A percentile compares a stretch with the other conserved stretches of the same genome.
phyloP scores from a whole-genome alignment of 2,797 vertebrate genomes.

The Aeoliscus strigatus region DNA sequence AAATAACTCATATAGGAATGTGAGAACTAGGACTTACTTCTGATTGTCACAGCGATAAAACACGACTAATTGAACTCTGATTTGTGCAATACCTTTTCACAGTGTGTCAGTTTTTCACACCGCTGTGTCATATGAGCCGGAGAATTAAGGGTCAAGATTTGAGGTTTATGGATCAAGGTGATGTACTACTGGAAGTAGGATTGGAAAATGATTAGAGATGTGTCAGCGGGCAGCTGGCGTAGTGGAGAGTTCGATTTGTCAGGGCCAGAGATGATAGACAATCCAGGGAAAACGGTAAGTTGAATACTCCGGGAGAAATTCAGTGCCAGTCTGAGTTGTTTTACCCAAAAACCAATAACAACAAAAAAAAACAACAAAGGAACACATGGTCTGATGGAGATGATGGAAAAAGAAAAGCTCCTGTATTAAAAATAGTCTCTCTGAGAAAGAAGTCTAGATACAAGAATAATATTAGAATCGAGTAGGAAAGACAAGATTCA shows the following conservation, averaged over 20 bases:
- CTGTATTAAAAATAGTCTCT: neutral
- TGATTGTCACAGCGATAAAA: neutral
- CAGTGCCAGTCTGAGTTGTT: too few species aligned
- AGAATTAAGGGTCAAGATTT: constrained; percentile 32
- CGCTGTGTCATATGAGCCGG: constrained; percentile 15
- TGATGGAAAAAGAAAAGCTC: constrained; percentile 2
- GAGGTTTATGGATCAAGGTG: constrained; percentile 37
- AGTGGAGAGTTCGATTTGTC: constrained; percentile 41
- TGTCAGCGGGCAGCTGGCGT: constrained; percentile 3
- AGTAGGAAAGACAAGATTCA: constrained; percentile 4
- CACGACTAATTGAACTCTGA: constrained; percentile 5
- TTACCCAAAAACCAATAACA: too few species aligned
- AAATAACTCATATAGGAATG: too few species aligned
- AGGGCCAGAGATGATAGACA: constrained; percentile 18
- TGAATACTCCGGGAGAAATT: constrained; percentile 7
- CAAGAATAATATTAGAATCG: neutral
- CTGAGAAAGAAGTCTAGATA: too few species aligned
- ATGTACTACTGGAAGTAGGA: constrained; percentile 20
- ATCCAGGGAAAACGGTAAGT: constrained; percentile 11
- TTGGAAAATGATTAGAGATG: constrained; percentile 51
- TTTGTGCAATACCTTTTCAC: constrained; percentile 32
- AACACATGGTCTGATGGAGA: constrained; percentile 12
- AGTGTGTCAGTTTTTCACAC: neutral
- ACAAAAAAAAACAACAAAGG: neutral
- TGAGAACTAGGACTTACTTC: too few species aligned